Conservation (phyloP, 2,888 invertebrate species). For the Prenolepis imparis region DNA sequence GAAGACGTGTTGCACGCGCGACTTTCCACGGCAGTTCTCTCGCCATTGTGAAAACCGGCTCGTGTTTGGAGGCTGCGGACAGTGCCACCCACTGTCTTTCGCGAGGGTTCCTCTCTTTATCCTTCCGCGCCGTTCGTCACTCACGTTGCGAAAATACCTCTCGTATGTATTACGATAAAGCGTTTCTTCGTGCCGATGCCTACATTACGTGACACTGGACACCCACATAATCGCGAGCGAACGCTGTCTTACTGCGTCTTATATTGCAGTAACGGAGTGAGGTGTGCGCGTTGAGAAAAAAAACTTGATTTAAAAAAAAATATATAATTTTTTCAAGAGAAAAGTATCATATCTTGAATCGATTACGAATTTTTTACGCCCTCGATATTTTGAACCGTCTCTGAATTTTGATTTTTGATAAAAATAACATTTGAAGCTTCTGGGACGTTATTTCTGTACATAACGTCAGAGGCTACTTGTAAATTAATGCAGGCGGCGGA, state of each 20-base stretch:
- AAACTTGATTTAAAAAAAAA: background rate
- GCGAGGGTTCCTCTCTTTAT: constrained; percentile 38
- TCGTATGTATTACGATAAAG: constrained; percentile 59
- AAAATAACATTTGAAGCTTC: constrained; percentile 6
- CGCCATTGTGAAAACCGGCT: constrained; percentile 54
- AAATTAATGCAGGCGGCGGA: constrained; percentile 40
- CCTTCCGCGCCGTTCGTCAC: constrained; percentile 45
- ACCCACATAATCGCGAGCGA: constrained; percentile 57
- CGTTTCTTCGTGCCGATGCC: constrained; percentile 48
- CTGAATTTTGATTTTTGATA: background rate
- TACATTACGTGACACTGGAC: constrained; percentile 42
- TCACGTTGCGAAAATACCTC: constrained; percentile 50
- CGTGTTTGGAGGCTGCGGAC: constrained; percentile 32
- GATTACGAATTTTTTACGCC: background rate
- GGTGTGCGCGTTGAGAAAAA: background rate
- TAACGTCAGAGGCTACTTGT: background rate
- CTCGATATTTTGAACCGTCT: background rate
- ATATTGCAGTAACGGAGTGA: background rate
- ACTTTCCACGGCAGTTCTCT: constrained; percentile 28
- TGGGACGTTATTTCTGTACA: background rate
- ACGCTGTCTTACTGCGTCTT: constrained; percentile 15
- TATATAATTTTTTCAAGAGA: background rate
- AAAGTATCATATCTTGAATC: background rate
- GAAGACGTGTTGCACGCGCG: background rate
- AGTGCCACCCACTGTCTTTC: constrained; percentile 53